Percentiles rank a stretch among this genome's conserved stretches.
Evolutionary conservation across 1,140 invertebrate genomes (phyloP).

Genomic region (Rhagoletis zephyria): DNA sequence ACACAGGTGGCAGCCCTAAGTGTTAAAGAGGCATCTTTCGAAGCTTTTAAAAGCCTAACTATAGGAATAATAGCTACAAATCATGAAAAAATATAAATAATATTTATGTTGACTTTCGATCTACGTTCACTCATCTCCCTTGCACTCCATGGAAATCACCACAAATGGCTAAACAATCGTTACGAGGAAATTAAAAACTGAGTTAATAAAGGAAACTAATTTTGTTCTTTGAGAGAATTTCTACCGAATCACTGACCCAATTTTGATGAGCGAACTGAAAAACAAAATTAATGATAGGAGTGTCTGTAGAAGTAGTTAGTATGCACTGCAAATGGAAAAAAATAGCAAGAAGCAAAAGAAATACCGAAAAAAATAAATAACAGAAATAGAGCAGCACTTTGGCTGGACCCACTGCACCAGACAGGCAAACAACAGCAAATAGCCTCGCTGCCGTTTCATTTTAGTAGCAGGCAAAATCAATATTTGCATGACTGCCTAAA

Average conservation of each 20-base stretch:
- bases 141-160: not conserved
- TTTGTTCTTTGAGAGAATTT: not conserved
- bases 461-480: not conserved
- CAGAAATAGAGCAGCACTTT: not conserved
- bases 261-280: not conserved
- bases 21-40: too few species aligned
- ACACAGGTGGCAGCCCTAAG: too few species aligned
- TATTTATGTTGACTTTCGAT: not conserved
- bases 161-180: not conserved
- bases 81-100: too few species aligned
- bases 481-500: not conserved
- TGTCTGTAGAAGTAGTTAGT: not conserved
- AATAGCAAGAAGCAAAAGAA: not conserved
- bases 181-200: too few species aligned
- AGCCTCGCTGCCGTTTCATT: not conserved
- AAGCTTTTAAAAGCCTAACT: too few species aligned
- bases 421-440: conserved; percentile 32
- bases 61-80: too few species aligned
- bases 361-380: conserved; percentile 23
- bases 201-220: not conserved
- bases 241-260: not conserved
- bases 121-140: not conserved
- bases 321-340: not conserved
- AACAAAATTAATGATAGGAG: not conserved
- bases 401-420: not conserved